Conservation (phyloP, 2,113 vertebrate species). For the Sula dactylatra region DNA sequence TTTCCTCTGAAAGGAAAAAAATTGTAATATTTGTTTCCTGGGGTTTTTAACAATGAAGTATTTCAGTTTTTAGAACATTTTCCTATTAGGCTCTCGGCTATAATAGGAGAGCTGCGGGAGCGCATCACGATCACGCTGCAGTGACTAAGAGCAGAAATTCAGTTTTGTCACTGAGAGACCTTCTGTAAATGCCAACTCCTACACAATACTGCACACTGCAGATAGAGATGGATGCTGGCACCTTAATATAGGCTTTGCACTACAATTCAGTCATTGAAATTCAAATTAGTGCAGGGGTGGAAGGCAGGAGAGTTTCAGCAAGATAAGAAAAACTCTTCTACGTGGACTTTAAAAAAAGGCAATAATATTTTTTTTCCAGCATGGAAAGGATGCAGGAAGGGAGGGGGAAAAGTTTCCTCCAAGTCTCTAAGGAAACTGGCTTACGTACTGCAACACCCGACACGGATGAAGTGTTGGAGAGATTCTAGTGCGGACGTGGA, state of each 20-base stretch:
- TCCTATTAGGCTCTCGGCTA: slow-evolving; percentile 36
- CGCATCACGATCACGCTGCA: slow-evolving; percentile 52
- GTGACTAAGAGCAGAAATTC: slow-evolving; percentile 65
- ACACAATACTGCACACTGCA: slow-evolving; percentile 58
- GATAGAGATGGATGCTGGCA: slow-evolving; percentile 64
- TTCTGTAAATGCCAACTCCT: slow-evolving; percentile 70
- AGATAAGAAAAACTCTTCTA: slow-evolving; percentile 57
- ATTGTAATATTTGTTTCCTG: neutral
- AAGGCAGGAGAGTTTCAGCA: slow-evolving; percentile 59
- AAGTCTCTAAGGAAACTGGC: slow-evolving; percentile 23
- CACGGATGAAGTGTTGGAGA: neutral
- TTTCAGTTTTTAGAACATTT: slow-evolving; percentile 18
- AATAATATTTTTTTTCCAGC: slow-evolving; percentile 13
- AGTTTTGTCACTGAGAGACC: slow-evolving; percentile 66
- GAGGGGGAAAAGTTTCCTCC: slow-evolving; percentile 8
- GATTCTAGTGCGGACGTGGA: neutral
- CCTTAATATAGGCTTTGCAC: slow-evolving; percentile 56
- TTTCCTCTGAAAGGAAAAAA: neutral
- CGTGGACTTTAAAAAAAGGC: slow-evolving; percentile 26
- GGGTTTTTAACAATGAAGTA: slow-evolving; percentile 66
- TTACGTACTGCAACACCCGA: neutral
- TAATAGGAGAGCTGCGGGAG: slow-evolving; percentile 42
- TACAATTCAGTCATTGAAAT: slow-evolving; percentile 70
- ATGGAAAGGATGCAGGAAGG: slow-evolving; percentile 43
- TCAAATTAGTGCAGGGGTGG: slow-evolving; percentile 73